phyloP scores from a whole-genome alignment of 2,888 invertebrate species.

The Leucophora obtusa region DNA sequence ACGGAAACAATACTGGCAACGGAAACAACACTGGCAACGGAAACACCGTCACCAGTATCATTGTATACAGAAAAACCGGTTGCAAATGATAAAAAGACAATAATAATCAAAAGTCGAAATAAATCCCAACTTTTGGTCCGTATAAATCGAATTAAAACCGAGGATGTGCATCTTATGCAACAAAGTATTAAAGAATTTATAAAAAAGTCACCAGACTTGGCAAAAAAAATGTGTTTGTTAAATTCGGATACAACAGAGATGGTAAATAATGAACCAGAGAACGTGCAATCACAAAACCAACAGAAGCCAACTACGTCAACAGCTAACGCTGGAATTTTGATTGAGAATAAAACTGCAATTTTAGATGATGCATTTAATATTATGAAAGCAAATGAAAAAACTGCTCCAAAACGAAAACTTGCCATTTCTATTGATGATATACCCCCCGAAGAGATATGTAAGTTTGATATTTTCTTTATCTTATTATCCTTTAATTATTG shows the following conservation, averaged over 20 bases:
- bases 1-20: neutral
- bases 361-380: conserved; percentile 77
- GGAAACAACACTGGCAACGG: neutral
- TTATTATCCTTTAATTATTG: too few relatives aligned
- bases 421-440: conserved; percentile 72
- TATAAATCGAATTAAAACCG: conserved; percentile 77
- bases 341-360: conserved; percentile 41
- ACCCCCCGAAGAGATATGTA: conserved; percentile 77
- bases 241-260: conserved; percentile 19
- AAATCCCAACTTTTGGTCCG: conserved; percentile 77
- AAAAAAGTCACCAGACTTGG: conserved; percentile 82
- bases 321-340: neutral
- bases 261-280: conserved; percentile 15
- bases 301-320: conserved; percentile 1
- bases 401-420: conserved; percentile 78
- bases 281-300: neutral
- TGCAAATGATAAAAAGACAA: conserved; percentile 49
- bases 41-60: neutral
- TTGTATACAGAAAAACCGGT: neutral
- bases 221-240: conserved; percentile 81
- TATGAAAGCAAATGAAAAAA: conserved; percentile 81
- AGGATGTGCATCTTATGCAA: conserved; percentile 83
- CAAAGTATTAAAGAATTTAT: conserved; percentile 83
- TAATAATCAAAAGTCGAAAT: conserved; percentile 64
- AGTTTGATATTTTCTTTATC: conserved; percentile 66